Evolutionary conservation across 2,113 vertebrate genomes (phyloP).

Genomic region (Terrapene triunguis): DNA sequence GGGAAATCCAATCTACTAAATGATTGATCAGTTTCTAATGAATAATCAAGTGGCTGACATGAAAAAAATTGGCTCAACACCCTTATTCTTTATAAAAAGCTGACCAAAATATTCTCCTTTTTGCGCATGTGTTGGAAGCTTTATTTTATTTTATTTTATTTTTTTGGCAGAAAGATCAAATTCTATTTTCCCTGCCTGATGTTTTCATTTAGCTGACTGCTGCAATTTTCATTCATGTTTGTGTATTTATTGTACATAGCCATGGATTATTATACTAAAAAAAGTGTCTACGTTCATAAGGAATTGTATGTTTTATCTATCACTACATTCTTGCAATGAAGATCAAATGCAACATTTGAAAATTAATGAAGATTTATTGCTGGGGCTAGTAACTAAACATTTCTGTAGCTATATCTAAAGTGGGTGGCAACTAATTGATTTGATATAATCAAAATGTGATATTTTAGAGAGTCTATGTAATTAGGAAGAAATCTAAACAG

Average conservation of each 20-base stretch:
- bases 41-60: background rate
- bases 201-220: background rate
- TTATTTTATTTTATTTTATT: background rate
- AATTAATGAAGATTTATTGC: background rate
- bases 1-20: background rate
- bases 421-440: background rate
- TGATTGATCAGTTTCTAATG: accelerated
- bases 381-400: background rate
- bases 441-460: background rate
- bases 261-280: background rate
- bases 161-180: background rate
- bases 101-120: background rate
- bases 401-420: background rate
- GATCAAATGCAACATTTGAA: background rate
- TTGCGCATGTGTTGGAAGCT: background rate
- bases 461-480: background rate
- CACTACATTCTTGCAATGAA: background rate
- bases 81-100: background rate
- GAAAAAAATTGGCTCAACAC: background rate
- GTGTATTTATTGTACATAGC: background rate
- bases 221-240: background rate
- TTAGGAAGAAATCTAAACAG: background rate
- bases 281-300: background rate
- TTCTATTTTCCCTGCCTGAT: background rate
- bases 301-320: background rate